Conservation (phyloP, 1,140 invertebrate species). For the Phenacoccus solenopsis region DNA sequence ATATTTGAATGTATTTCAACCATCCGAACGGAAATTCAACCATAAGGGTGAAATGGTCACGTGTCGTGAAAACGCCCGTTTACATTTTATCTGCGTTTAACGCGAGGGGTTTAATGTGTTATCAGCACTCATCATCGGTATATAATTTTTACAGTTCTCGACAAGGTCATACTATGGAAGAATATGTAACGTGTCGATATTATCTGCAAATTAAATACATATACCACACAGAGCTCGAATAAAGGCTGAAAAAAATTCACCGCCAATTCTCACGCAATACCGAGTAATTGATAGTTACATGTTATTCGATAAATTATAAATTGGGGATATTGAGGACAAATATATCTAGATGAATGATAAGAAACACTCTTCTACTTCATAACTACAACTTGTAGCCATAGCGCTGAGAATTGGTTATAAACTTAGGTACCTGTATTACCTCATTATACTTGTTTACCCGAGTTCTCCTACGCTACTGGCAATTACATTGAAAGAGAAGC, state of each 20-base stretch:
- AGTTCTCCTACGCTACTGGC: no score
- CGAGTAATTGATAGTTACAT: neutral
- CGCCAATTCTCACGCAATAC: slow-evolving; percentile 8
- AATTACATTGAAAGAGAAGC: no score
- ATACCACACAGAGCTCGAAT: neutral
- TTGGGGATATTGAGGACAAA: neutral
- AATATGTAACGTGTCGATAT: slow-evolving; percentile 10
- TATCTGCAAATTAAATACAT: slow-evolving; percentile 18
- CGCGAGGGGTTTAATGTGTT: neutral
- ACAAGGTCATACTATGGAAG: slow-evolving; percentile 10
- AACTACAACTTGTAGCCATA: no score
- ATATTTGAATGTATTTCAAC: neutral
- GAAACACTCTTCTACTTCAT: no score
- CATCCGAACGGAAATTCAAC: neutral
- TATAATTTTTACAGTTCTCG: neutral
- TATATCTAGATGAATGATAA: neutral
- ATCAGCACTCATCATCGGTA: neutral
- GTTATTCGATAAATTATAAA: neutral
- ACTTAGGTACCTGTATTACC: no score
- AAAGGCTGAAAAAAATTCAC: neutral
- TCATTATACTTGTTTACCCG: no score
- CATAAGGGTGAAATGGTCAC: neutral
- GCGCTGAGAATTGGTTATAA: no score
- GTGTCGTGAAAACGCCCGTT: neutral
- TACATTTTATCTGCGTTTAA: neutral